Conservation (phyloP, 92 coral and sea anemone genomes). For the Ricordea florida region DNA sequence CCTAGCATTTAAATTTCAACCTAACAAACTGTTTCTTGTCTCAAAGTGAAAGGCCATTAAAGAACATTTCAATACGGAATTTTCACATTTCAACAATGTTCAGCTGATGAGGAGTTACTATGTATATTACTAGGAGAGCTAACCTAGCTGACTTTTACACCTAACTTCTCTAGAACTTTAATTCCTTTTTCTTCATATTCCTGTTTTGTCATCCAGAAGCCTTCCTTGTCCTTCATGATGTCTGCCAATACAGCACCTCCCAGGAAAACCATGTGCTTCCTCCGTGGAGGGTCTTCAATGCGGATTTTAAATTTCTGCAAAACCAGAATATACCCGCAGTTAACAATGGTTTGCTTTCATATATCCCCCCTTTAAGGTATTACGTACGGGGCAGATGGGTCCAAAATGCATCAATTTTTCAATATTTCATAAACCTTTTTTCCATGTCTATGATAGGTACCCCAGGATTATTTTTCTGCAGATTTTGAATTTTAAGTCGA, state of each 20-base stretch:
- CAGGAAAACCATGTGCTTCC: slow-evolving; percentile 98
- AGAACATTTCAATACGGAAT: neutral
- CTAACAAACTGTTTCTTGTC: no score
- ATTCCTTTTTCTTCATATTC: slow-evolving; percentile 95
- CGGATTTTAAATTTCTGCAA: slow-evolving; percentile 96
- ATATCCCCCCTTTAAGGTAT: no score
- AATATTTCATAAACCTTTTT: no score
- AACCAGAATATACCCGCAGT: neutral
- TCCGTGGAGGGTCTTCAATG: slow-evolving; percentile 96
- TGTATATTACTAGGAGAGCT: neutral
- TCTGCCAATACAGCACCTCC: slow-evolving; percentile 99
- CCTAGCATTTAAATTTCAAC: no score
- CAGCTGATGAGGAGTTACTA: neutral
- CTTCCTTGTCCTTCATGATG: slow-evolving; percentile 99
- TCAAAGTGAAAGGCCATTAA: no score
- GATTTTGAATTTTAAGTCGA: no score
- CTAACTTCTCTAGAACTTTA: slow-evolving; percentile 92
- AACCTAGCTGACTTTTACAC: slow-evolving; percentile 77
- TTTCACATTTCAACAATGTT: neutral
- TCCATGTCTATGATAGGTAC: no score
- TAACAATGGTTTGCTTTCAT: neutral
- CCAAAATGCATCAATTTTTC: no score
- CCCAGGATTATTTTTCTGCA: no score
- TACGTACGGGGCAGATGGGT: no score
- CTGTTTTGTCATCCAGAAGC: slow-evolving; percentile 94